These are phyloP conservation scores for Calycopis cecrops DNA, from an alignment of 1,140 invertebrate genomes.

Conservation along the genomic window DNA sequence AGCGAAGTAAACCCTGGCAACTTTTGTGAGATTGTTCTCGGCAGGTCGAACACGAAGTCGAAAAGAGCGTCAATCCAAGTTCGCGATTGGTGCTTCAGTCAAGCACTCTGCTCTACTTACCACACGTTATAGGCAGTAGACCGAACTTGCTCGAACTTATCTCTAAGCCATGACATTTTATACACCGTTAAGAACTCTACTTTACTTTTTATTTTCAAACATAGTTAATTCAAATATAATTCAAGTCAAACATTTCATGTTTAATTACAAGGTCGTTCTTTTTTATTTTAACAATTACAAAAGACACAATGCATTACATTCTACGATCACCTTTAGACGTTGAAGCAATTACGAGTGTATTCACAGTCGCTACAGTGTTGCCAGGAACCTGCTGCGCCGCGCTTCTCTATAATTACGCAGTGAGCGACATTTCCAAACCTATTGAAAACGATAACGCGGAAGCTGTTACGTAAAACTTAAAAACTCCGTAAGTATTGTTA, in stretches of 20 bases:
- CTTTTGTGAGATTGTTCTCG: no score
- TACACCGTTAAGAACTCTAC: no score
- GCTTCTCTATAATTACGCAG: constrained; percentile 66
- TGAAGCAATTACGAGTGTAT: constrained; percentile 58
- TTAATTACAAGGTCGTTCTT: constrained; percentile 12
- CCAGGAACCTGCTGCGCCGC: constrained; percentile 58
- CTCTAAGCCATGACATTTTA: no score
- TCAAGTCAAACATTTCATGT: background rate
- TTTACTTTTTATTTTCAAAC: constrained; percentile 1
- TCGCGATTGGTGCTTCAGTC: no score
- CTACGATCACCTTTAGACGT: constrained; percentile 35
- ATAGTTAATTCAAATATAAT: background rate
- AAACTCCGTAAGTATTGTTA: constrained; percentile 71
- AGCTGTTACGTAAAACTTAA: constrained; percentile 67
- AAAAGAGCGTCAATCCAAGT: no score
- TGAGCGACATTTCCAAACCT: constrained; percentile 63
- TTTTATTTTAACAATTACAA: constrained; percentile 18
- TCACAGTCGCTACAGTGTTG: constrained; percentile 40
- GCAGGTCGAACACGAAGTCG: no score
- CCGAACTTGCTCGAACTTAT: no score
- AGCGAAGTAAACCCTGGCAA: no score
- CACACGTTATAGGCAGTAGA: no score
- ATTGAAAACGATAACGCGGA: constrained; percentile 73
- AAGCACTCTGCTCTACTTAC: no score
- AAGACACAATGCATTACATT: constrained; percentile 24